Percentiles rank a stretch among this genome's conserved stretches.
phyloP scores from a whole-genome alignment of 2,797 vertebrate genomes.

The Syndactyla subalaris region DNA sequence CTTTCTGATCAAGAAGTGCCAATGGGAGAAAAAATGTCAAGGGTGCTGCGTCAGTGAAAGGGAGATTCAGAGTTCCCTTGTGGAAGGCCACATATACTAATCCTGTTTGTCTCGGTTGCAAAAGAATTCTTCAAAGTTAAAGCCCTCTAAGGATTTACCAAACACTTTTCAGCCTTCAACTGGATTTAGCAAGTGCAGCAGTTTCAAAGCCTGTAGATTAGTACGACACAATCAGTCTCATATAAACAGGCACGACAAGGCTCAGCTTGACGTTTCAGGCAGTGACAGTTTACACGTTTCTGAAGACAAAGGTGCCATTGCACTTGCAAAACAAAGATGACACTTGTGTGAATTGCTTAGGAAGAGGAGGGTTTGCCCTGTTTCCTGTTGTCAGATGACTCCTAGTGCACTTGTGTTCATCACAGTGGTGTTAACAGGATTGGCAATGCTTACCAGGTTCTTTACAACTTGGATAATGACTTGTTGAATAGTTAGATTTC shows the following conservation, averaged over 20 bases:
- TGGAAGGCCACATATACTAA: not conserved
- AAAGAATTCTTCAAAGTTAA: slow-evolving; percentile 45
- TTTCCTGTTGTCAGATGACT: not conserved
- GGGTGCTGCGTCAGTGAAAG: not conserved
- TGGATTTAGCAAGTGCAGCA: slow-evolving; percentile 49
- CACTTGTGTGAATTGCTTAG: not conserved
- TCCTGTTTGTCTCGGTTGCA: slow-evolving; percentile 29
- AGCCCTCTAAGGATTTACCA: slow-evolving; percentile 27
- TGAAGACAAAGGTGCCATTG: slow-evolving; percentile 38
- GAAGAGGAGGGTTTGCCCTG: not conserved
- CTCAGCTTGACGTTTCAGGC: slow-evolving; percentile 26
- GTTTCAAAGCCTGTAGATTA: slow-evolving; percentile 55
- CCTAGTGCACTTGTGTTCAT: not conserved
- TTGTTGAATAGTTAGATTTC: not conserved
- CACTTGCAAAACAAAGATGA: slow-evolving; percentile 14
- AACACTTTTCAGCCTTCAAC: slow-evolving; percentile 37
- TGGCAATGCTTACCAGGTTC: not conserved
- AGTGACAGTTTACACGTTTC: slow-evolving; percentile 39
- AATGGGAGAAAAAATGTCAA: not conserved
- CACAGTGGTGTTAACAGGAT: slow-evolving; percentile 29
- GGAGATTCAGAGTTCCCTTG: not conserved
- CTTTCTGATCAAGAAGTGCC: not conserved
- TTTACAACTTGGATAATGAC: not conserved
- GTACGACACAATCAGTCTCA: slow-evolving; percentile 21
- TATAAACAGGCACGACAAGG: not conserved